phyloP scores from a whole-genome alignment of 2,797 vertebrate species.

The Coregonus ussuriensis region DNA sequence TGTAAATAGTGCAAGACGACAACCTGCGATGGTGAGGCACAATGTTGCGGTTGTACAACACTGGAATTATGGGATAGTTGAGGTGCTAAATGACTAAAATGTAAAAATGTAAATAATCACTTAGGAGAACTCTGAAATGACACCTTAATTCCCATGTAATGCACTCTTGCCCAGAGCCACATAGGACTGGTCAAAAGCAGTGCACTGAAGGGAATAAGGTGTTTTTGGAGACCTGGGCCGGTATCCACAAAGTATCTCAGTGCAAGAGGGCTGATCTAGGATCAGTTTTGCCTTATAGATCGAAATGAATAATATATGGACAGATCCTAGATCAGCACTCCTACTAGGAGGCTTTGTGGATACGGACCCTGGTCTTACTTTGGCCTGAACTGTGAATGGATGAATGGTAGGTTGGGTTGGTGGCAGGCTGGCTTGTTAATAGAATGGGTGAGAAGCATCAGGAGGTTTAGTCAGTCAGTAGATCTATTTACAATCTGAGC shows the following conservation, averaged over 20 bases:
- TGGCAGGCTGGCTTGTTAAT: slow-evolving; percentile 30
- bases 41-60: slow-evolving; percentile 58
- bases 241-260: too few species aligned
- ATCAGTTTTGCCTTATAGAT: too few species aligned
- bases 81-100: not conserved
- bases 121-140: not conserved
- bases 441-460: slow-evolving; percentile 63
- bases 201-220: not conserved
- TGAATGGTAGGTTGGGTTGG: not conserved
- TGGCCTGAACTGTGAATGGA: not conserved
- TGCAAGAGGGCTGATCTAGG: too few species aligned
- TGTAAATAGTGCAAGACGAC: slow-evolving; percentile 92
- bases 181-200: not conserved
- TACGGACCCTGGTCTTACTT: not conserved
- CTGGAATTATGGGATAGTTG: slow-evolving; percentile 3
- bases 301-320: too few species aligned
- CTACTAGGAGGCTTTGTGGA: too few species aligned
- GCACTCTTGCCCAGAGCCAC: not conserved
- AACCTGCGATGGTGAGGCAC: slow-evolving; percentile 89
- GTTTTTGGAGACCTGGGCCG: not conserved
- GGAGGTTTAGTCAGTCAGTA: slow-evolving; percentile 43
- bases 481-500: slow-evolving; percentile 69
- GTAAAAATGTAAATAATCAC: not conserved
- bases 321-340: too few species aligned
- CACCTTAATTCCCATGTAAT: not conserved